These are phyloP conservation scores for Ameiurus melas DNA, from an alignment of 2,113 vertebrate genomes.

Conservation along the genomic window DNA sequence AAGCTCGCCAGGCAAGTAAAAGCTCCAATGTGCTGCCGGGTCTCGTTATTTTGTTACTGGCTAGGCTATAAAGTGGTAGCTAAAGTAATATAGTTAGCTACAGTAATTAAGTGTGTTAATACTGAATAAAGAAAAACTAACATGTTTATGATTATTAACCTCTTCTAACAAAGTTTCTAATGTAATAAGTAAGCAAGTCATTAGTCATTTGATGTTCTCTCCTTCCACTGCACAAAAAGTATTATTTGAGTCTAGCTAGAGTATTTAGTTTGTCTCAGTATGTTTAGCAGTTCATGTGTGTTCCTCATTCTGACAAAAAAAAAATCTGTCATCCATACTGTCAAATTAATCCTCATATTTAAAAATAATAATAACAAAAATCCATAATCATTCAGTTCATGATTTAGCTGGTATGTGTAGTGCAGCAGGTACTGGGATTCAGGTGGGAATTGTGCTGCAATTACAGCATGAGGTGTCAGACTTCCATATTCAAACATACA, in stretches of 20 bases:
- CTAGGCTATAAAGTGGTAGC: neutral
- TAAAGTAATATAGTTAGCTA: neutral
- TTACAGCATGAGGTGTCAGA: neutral
- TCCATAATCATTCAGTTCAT: neutral
- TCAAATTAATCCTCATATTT: neutral
- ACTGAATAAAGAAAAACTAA: neutral
- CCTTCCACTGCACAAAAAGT: neutral
- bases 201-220: neutral
- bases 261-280: neutral
- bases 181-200: too few species aligned
- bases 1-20: neutral
- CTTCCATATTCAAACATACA: neutral
- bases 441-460: neutral
- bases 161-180: neutral
- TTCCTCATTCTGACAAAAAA: neutral
- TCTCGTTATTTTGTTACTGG: neutral
- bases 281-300: neutral
- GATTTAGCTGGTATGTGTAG: neutral
- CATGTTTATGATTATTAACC: neutral
- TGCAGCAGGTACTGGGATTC: neutral
- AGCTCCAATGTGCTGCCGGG: neutral
- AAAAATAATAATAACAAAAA: neutral
- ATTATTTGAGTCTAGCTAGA: neutral
- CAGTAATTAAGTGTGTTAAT: neutral
- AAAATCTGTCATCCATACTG: neutral